Base-by-base conservation (phyloP, 2,888 invertebrate species). In the Lasius platythorax region DNA sequence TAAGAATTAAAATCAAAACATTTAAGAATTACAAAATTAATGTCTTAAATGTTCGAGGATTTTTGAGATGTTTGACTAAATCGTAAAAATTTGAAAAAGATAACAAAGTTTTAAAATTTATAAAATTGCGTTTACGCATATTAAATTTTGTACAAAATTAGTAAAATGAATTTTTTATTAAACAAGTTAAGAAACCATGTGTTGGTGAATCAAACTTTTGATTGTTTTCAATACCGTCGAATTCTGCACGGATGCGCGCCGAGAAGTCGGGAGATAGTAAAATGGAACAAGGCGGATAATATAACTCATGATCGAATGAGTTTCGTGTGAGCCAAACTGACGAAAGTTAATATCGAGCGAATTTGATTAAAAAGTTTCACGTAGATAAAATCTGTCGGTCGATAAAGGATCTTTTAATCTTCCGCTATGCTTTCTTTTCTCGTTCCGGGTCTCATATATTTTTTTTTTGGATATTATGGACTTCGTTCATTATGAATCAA, bases 301-400 rank as follows among this genome's bases (percentile, higher is more conserved):
- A 64, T 88, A 83, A 87, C 85, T 87, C 74, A 63, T 82, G 85
- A 88, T 90, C 85, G 85, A 89, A 87, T 87, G 85, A 67, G 85
- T 83, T 83, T 58, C 58, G 70, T 68, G 67, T 66, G 61, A 28
- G 46, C 63, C 28, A 53, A 84, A 33, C 11, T 63, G 76, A 84
- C 67, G 40, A 73, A 85, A 86, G 84, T 87, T 85, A 88, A 89
- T 87, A 85, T 87, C 81, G 79, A 79, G 83, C 64, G 87, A 91
- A 90, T 89, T 88, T 84, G 83, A 91, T 91, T 90, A 81, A 83
- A 90, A 91, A 91, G 75, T 85, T 76, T 12, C 70, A 40, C 75
- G 15, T 83, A 43, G 56, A 23, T 28, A 72, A 64, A 64, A 76
- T 3, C 33, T 50, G 53, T 58, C 12, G 74, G 64, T 68, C 73